These are phyloP conservation scores for Morus bassanus DNA, from an alignment of 2,797 vertebrate genomes.

Conservation along the genomic window DNA sequence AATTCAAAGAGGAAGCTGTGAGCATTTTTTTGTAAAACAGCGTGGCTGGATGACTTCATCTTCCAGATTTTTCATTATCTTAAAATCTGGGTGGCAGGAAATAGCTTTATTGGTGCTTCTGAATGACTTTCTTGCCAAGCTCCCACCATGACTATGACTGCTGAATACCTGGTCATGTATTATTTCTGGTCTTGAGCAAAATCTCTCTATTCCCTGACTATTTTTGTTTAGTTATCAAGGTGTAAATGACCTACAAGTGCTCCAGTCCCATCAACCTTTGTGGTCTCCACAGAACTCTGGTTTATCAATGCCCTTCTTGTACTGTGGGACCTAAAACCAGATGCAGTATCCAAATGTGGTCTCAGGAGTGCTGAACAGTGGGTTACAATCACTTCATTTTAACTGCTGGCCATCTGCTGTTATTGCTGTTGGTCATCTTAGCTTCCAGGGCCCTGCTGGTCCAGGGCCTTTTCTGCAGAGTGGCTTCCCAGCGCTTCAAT, in stretches of 20 bases:
- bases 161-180: not conserved
- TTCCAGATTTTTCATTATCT: not conserved
- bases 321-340: not conserved
- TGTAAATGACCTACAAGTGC: not conserved
- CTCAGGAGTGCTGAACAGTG: not conserved
- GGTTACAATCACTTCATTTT: not conserved
- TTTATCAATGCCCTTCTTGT: not conserved
- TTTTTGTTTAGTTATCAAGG: not conserved
- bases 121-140: not conserved
- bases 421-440: not conserved
- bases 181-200: not conserved
- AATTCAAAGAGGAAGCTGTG: not conserved
- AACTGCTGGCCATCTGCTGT: not conserved
- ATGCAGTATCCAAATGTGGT: not conserved
- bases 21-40: not conserved
- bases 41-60: not conserved
- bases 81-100: not conserved
- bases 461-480: not conserved
- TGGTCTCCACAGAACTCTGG: not conserved
- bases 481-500: not conserved
- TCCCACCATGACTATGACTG: not conserved
- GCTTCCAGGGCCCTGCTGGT: not conserved
- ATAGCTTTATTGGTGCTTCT: not conserved
- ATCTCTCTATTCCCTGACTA: not conserved
- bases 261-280: not conserved